Conservation (phyloP, 2,888 invertebrate species). For the Ypsolopha sequella region DNA sequence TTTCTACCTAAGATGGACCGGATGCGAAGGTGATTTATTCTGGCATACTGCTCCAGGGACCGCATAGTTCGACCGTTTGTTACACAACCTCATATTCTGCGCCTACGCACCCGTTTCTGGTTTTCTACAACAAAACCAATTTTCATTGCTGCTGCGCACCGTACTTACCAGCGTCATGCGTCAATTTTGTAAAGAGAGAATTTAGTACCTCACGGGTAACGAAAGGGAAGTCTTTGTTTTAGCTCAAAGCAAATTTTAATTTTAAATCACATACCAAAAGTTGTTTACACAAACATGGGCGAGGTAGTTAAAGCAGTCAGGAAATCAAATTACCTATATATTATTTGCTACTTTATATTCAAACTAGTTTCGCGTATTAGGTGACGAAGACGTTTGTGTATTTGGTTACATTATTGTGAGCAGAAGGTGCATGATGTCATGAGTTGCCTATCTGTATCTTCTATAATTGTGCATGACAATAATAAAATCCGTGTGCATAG, state of each 20-base stretch:
- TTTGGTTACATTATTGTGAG: background rate
- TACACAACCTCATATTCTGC: conserved; percentile 7
- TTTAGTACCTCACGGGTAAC: background rate
- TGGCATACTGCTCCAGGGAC: conserved; percentile 9
- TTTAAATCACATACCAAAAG: background rate
- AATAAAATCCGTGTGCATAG: background rate
- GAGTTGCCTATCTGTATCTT: background rate
- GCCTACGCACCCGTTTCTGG: conserved; percentile 8
- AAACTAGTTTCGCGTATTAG: background rate
- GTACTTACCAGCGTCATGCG: background rate
- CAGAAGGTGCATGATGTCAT: conserved; percentile 1
- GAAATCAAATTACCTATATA: background rate
- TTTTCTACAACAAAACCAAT: conserved; percentile 3
- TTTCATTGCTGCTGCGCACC: background rate
- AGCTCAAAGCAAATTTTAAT: background rate
- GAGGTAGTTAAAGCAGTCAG: background rate
- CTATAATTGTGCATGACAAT: no score
- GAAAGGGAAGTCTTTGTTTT: background rate
- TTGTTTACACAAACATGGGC: background rate
- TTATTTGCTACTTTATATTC: background rate
- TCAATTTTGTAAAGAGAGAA: background rate
- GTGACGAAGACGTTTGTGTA: background rate
- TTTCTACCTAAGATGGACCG: conserved; percentile 1
- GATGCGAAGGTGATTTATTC: conserved; percentile 6
- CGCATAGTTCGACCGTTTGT: conserved; percentile 9